phyloP scores from a whole-genome alignment of 2,888 invertebrate genomes.

The Brassicogethes aeneus region DNA sequence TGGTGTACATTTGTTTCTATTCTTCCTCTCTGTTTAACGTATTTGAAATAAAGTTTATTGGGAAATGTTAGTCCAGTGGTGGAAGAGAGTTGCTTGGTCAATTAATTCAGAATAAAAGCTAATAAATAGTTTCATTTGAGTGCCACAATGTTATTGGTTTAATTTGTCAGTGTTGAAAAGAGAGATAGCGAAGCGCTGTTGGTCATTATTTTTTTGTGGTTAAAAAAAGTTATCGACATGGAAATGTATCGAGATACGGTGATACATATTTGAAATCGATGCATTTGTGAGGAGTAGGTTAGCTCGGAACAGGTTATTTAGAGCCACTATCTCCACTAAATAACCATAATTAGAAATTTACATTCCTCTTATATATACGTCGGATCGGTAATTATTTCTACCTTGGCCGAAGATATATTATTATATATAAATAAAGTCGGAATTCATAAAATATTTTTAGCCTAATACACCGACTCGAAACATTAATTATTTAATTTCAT shows the following conservation, averaged over 20 bases:
- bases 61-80: no score
- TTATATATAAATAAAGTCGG: background rate
- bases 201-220: background rate
- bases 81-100: no score
- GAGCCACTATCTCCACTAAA: background rate
- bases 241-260: background rate
- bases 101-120: no score
- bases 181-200: background rate
- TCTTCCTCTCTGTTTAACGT: no score
- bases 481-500: background rate
- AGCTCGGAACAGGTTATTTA: background rate
- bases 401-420: background rate
- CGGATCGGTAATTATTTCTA: background rate
- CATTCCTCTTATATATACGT: background rate
- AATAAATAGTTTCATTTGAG: no score
- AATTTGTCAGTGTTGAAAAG: background rate
- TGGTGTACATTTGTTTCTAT: no score
- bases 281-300: background rate
- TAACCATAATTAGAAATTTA: constrained; percentile 1
- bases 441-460: background rate
- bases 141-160: background rate
- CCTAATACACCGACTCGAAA: background rate
- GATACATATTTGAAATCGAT: constrained; percentile 1
- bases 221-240: background rate
- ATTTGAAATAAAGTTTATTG: no score